Evolutionary conservation across 2,113 vertebrate genomes (phyloP).

Genomic region (Furnarius figulus): DNA sequence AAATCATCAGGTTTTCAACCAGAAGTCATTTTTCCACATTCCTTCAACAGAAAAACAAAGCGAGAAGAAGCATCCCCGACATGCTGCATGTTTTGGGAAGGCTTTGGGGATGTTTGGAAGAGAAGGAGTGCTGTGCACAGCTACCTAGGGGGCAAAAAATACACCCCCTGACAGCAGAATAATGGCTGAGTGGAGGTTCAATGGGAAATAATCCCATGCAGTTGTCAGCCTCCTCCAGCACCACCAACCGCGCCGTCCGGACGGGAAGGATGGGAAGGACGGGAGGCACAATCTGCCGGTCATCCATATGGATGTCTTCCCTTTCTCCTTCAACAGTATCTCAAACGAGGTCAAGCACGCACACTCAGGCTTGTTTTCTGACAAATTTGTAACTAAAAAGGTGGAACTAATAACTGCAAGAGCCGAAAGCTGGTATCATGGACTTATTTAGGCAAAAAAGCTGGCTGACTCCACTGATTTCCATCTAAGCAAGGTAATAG

Average conservation of each 20-base stretch:
- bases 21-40: neutral
- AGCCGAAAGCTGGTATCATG: neutral
- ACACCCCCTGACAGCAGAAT: neutral
- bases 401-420: constrained; percentile 31
- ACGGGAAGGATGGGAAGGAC: neutral
- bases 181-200: rapidly evolving
- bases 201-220: neutral
- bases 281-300: neutral
- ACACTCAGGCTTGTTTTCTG: neutral
- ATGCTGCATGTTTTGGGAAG: rapidly evolving
- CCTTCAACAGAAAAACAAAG: neutral
- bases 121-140: neutral
- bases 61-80: rapidly evolving
- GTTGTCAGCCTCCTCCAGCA: neutral
- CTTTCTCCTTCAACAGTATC: neutral
- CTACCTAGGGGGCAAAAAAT: neutral
- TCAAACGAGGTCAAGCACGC: neutral
- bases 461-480: neutral
- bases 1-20: neutral
- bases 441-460: constrained; percentile 18
- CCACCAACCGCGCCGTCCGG: rapidly evolving
- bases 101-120: neutral
- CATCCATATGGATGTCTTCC: neutral
- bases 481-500: constrained; percentile 9
- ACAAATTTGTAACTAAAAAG: constrained; percentile 36